A percentile compares a stretch with the other conserved stretches of the same genome.
phyloP scores from a whole-genome alignment of 2,888 invertebrate species.

The Cephonodes hylas region DNA sequence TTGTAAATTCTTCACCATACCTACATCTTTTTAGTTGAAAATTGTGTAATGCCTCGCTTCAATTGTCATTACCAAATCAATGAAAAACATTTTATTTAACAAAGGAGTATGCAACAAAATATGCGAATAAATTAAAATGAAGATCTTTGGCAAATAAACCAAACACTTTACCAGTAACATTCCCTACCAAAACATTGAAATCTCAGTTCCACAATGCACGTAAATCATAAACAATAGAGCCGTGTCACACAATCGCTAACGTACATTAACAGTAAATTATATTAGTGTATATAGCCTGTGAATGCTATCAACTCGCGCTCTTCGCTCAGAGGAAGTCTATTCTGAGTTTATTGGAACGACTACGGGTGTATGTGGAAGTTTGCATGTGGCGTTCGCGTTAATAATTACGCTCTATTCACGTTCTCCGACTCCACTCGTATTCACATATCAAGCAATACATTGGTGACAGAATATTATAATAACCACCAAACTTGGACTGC shows the following conservation, averaged over 20 bases:
- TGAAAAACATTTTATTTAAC: too few species aligned
- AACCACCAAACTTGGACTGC: background rate
- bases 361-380: slow-evolving; percentile 23
- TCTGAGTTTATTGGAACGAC: slow-evolving; percentile 11
- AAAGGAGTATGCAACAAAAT: too few species aligned
- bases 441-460: background rate
- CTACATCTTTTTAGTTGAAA: too few species aligned
- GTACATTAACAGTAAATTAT: background rate
- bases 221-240: background rate
- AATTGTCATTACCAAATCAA: too few species aligned
- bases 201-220: background rate
- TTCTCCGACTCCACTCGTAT: slow-evolving; percentile 7
- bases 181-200: background rate
- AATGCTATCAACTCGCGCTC: slow-evolving; percentile 4
- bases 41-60: too few species aligned
- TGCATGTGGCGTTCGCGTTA: slow-evolving; percentile 25
- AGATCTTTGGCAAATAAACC: too few species aligned
- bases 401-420: slow-evolving; percentile 47
- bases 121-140: too few species aligned
- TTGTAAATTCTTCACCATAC: too few species aligned
- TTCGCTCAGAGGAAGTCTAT: slow-evolving; percentile 9
- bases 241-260: background rate
- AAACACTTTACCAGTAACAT: background rate
- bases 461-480: slow-evolving; percentile 4
- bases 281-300: background rate